These are phyloP conservation scores for Gasterosteus nipponicus DNA, from an alignment of 2,113 vertebrate species.

Conservation along the genomic window DNA sequence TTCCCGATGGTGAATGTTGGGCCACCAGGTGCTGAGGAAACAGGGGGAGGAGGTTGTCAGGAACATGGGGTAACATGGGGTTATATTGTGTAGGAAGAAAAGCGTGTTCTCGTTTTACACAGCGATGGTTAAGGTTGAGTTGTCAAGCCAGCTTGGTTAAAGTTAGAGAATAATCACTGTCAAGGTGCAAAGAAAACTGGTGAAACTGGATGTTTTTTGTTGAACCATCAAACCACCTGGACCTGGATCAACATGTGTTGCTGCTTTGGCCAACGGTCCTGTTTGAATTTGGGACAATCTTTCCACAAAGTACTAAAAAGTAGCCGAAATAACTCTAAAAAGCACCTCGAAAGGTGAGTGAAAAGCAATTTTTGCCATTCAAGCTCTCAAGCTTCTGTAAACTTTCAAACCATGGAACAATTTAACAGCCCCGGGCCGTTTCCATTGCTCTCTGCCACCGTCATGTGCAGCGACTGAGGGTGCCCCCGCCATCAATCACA, in stretches of 20 bases:
- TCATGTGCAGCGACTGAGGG: constrained; percentile 52
- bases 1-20: constrained; percentile 98
- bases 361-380: background rate
- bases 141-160: no score
- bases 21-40: constrained; percentile 85
- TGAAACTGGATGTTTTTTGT: background rate
- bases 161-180: background rate
- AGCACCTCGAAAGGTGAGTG: background rate
- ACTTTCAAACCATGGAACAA: constrained; percentile 35
- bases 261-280: background rate
- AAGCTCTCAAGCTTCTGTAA: constrained; percentile 34
- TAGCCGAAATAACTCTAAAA: background rate
- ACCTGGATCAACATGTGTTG: no score
- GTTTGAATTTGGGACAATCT: background rate
- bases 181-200: background rate
- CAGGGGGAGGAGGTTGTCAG: background rate
- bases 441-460: constrained; percentile 45
- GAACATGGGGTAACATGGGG: no score
- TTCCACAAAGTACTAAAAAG: background rate
- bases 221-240: background rate
- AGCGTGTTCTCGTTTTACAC: background rate
- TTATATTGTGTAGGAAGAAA: background rate
- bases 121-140: no score
- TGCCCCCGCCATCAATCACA: constrained; percentile 75
- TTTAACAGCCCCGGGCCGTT: constrained; percentile 35